Percentiles rank a stretch among this genome's conserved stretches.
phyloP scores from a whole-genome alignment of 2,888 invertebrate species.

The Cataglyphis albicans region DNA sequence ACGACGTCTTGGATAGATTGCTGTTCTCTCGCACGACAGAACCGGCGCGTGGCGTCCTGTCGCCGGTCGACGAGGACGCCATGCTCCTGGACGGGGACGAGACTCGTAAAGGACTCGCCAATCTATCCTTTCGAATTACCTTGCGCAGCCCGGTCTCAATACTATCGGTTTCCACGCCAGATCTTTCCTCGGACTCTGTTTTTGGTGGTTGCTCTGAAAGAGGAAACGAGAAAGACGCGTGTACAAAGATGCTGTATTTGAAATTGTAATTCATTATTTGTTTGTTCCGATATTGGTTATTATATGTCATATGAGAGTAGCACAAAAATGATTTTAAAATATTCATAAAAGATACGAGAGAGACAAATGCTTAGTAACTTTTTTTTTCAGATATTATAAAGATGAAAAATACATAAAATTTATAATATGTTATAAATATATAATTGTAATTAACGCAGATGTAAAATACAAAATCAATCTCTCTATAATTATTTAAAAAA shows the following conservation, averaged over 20 bases:
- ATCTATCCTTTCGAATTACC: conserved; percentile 85
- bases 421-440: not conserved
- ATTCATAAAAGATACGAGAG: not conserved
- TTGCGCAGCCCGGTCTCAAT: conserved; percentile 91
- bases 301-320: not conserved
- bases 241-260: conserved; percentile 5
- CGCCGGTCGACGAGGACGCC: conserved; percentile 77
- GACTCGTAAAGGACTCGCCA: conserved; percentile 75
- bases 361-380: not conserved
- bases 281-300: not conserved
- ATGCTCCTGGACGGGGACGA: conserved; percentile 78
- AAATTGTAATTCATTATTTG: not conserved
- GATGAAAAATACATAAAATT: not conserved
- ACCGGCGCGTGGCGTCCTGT: conserved; percentile 78
- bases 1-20: conserved; percentile 80
- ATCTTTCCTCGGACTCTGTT: conserved; percentile 77
- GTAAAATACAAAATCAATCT: not conserved
- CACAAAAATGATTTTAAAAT: not conserved
- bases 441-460: not conserved
- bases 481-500: not conserved
- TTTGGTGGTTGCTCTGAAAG: conserved; percentile 81
- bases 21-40: conserved; percentile 82
- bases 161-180: conserved; percentile 85
- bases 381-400: not conserved
- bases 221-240: not conserved